These are phyloP conservation scores for Lepus oiostolus DNA, from an alignment of 2,797 vertebrate genomes.

Conservation along the genomic window DNA sequence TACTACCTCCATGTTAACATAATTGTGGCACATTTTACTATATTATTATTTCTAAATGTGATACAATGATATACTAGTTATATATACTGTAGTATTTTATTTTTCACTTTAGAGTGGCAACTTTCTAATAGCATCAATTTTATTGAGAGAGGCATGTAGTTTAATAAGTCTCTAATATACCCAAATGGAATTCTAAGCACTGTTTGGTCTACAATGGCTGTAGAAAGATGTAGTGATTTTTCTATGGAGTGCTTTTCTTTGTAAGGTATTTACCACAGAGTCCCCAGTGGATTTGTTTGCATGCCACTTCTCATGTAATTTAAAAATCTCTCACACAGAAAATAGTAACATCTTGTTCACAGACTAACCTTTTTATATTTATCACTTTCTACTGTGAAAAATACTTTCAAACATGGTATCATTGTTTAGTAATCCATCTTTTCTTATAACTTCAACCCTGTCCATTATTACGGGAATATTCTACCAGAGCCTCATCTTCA, in stretches of 20 bases:
- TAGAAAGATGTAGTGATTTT: slow-evolving; percentile 55
- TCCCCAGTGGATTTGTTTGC: slow-evolving; percentile 6
- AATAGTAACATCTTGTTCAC: neutral
- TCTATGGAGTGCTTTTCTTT: slow-evolving; percentile 40
- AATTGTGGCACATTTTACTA: neutral
- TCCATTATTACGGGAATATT: neutral
- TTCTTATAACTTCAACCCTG: neutral
- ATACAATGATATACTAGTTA: neutral
- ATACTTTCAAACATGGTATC: neutral
- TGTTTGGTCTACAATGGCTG: neutral
- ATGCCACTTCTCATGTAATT: neutral
- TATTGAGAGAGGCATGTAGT: neutral
- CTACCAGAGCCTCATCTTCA: neutral
- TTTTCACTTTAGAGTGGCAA: neutral
- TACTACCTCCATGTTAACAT: neutral
- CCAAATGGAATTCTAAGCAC: slow-evolving; percentile 3
- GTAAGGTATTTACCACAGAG: slow-evolving; percentile 21
- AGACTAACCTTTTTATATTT: neutral
- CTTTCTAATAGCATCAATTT: neutral
- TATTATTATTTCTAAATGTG: neutral
- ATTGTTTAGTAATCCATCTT: neutral
- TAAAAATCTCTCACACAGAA: slow-evolving; percentile 36
- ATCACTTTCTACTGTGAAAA: neutral
- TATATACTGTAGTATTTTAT: neutral
- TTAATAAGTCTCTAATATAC: slow-evolving; percentile 40